Base-by-base conservation (phyloP, 2,113 vertebrate species). In the Felis catus region DNA sequence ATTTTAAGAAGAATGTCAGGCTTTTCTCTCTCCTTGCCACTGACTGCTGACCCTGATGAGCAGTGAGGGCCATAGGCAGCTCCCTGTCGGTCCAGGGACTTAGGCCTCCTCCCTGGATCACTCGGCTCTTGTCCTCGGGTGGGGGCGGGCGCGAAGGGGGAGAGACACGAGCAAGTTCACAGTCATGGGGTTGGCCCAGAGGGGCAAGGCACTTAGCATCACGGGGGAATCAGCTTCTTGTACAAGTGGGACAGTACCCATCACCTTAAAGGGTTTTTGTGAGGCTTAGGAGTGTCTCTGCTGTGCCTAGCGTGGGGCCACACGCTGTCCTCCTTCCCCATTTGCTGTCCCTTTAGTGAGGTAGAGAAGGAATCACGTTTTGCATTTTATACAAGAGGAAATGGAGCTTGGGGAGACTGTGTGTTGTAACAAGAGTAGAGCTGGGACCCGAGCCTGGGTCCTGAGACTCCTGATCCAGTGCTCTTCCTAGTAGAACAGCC, bases 71-170 rank as follows among this genome's bases (percentile, higher is more conserved):
- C 21, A 2, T 14, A 0, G 13, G 25, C 58, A 23, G 16, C 36
- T 71, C 7, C 21, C 4, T 0, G 1, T 21, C 1, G 41, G 45
- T 66, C 27, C 25, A 31, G 66, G 87, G 48, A 39, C 90, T 25
- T 2, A 53, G 70, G 31, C 33, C 11, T 73, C n/a, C 48, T 79
- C 16, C 27, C 92, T 31, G 51, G 58, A 51, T 12, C 7, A 9
- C 88, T 73, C 39, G 19, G 82, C 86, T 85, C 66, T 89, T 23
- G 18, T 39, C 18, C 29, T 5, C 10, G 23, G 31, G 71, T 12
- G 19, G 71, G 11, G 5, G 0, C 5, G 33, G 41, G 29, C 1
- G 5, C 4, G 58, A 7, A 7, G 58, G 0, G 0, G 27, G 55
- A 73, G 78, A 66, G 23, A 21, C 55, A n/a, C 0, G 65, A 89